Evolutionary conservation across 2,888 invertebrate species (phyloP), one percentile per base, ranked within the genome.

Genomic region (Capitulum mitella): DNA sequence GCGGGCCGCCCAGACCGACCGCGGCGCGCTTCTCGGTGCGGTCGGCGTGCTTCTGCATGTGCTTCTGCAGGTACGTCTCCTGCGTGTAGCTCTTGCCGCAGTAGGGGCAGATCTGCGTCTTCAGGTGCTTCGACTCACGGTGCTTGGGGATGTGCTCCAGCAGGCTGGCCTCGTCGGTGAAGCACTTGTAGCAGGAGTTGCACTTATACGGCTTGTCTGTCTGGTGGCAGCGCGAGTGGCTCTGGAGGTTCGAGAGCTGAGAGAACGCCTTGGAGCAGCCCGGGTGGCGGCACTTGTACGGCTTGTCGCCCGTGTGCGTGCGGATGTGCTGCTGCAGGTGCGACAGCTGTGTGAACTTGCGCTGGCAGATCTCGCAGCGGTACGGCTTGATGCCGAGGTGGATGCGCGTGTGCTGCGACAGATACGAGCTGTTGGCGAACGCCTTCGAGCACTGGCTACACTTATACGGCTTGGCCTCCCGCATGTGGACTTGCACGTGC

Each of bases 31-130:
- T 70, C 8, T 70, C 70, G 0, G 26, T 29, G 83, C 95, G 88
- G 84, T 96, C 95, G 10, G 95, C 93, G 86, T 99, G 99, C 86
- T 99, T 99, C 86, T 97, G 96, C 98, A 99, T 97, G 88, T 99
- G 99, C 87, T 99, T 97, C 85, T 96, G 95, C 85, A 99, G 90
- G 87, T 99, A 99, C 81, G 98, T 98, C 88, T 98, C 98, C 88
- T 99, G 99, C 80, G 98, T 99, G 88, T 99, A 99, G 82, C 97
- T 97, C 88, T 99, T 99, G 84, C 99, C 99, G 87, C 99, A 99
- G 87, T 97, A 98, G 85, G 97, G 96, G 87, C 99, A 99, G 87
- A 99, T 98, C 89, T 99, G 98, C 81, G 98, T 98, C 89, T 99
- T 98, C 82, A 99, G 89, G 87, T 99, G 98, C 88, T 99, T 99